These are phyloP conservation scores for Tortricodes alternella DNA, from an alignment of 2,888 invertebrate genomes.

Conservation along the genomic window DNA sequence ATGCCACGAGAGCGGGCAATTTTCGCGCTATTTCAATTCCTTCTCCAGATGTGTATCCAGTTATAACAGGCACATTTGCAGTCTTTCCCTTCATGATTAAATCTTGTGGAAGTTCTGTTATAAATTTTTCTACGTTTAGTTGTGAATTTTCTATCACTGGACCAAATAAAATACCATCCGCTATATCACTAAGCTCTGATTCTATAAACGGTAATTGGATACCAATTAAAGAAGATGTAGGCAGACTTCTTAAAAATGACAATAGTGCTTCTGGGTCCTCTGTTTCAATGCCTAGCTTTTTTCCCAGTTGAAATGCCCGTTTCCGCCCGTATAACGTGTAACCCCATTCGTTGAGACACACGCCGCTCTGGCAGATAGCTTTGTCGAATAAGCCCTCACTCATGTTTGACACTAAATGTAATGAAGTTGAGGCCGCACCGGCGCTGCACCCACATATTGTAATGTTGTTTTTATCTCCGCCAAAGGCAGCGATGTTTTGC, in stretches of 20 bases:
- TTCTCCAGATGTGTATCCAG: conserved; percentile 72
- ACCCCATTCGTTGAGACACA: conserved; percentile 73
- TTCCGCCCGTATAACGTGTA: conserved; percentile 59
- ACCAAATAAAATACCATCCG: conserved; percentile 64
- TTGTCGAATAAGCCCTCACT: conserved; percentile 70
- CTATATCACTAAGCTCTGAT: conserved; percentile 51
- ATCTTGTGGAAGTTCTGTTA: conserved; percentile 54
- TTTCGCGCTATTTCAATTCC: conserved; percentile 70
- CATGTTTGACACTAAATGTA: conserved; percentile 69
- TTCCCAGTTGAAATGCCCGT: conserved; percentile 71
- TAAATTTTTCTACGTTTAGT: conserved; percentile 56
- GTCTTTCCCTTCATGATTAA: conserved; percentile 54
- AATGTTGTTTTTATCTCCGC: conserved; percentile 67
- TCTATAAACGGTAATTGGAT: conserved; percentile 60
- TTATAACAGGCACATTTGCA: conserved; percentile 64
- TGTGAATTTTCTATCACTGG: conserved; percentile 69
- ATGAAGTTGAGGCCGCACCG: conserved; percentile 65
- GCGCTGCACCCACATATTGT: conserved; percentile 79
- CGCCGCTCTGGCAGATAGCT: conserved; percentile 78
- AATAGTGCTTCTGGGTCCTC: conserved; percentile 61
- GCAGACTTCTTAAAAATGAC: conserved; percentile 57
- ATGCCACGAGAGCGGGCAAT: conserved; percentile 44
- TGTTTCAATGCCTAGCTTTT: conserved; percentile 66
- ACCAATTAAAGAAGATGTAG: conserved; percentile 57
- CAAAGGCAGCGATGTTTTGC: conserved; percentile 66